Conservation (phyloP, 2,888 invertebrate species). For the Scelioninae gen. 2 region DNA sequence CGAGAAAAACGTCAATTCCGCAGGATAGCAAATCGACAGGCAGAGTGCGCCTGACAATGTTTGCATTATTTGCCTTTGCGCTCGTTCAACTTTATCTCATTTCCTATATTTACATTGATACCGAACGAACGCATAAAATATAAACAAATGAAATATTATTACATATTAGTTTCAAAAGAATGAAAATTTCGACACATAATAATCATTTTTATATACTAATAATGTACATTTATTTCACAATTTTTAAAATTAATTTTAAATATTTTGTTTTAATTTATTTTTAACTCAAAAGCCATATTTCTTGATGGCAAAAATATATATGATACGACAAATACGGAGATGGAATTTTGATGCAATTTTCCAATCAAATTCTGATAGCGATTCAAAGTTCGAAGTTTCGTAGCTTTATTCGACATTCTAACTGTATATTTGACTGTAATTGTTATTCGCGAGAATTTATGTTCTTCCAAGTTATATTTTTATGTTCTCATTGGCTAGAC, state of each 20-base stretch:
- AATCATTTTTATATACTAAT: neutral
- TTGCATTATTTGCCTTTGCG: constrained; percentile 46
- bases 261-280: too few species aligned
- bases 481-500: constrained; percentile 15
- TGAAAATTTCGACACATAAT: neutral
- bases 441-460: constrained; percentile 10
- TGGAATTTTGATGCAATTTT: neutral
- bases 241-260: too few species aligned
- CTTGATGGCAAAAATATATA: neutral
- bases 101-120: constrained; percentile 30
- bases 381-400: neutral
- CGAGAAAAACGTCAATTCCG: constrained; percentile 49
- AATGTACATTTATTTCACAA: neutral
- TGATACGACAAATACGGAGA: neutral
- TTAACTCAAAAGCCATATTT: neutral
- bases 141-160: constrained; percentile 25
- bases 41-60: constrained; percentile 42
- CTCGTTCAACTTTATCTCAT: constrained; percentile 34
- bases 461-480: too few species aligned
- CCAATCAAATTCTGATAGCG: neutral
- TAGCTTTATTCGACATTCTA: neutral
- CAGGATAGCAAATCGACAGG: constrained; percentile 48
- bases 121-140: constrained; percentile 15
- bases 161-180: constrained; percentile 3
- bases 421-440: neutral